Percentiles rank a stretch among this genome's conserved stretches.
phyloP scores from a whole-genome alignment of 1,140 invertebrate genomes.

The Dendrolimus kikuchii region DNA sequence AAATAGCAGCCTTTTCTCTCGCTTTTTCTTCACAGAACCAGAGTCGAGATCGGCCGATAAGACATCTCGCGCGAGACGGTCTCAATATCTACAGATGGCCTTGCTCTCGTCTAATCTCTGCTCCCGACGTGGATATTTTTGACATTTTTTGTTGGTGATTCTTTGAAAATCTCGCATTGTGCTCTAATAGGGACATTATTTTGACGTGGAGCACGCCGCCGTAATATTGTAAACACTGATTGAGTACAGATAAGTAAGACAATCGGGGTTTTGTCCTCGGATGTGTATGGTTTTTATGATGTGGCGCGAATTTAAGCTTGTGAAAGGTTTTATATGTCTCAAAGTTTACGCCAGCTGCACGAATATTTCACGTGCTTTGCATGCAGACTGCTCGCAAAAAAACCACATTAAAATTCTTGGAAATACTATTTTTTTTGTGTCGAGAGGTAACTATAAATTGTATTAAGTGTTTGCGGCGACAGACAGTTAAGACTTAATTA shows the following conservation, averaged over 20 bases:
- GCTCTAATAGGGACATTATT: slow-evolving; percentile 69
- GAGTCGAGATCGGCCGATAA: slow-evolving; percentile 64
- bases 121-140: slow-evolving; percentile 53
- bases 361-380: too few relatives aligned
- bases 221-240: slow-evolving; percentile 69
- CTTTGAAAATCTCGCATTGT: slow-evolving; percentile 63
- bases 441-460: too few relatives aligned
- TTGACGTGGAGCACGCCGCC: slow-evolving; percentile 59
- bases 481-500: background rate
- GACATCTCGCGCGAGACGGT: slow-evolving; percentile 66
- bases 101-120: slow-evolving; percentile 63
- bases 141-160: slow-evolving; percentile 58
- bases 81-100: slow-evolving; percentile 71
- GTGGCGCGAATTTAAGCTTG: slow-evolving; percentile 15
- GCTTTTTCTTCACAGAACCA: slow-evolving; percentile 67
- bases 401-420: slow-evolving; percentile 2
- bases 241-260: slow-evolving; percentile 66
- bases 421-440: too few relatives aligned
- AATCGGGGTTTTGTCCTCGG: slow-evolving; percentile 41
- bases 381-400: too few relatives aligned
- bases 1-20: slow-evolving; percentile 68
- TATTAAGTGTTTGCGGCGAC: background rate
- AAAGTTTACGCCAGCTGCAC: too few relatives aligned
- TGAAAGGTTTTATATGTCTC: background rate
- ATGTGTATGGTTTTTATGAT: slow-evolving; percentile 41